Evolutionary conservation across 2,797 vertebrate genomes (phyloP).

Genomic region (Notoglanidium macrostoma): DNA sequence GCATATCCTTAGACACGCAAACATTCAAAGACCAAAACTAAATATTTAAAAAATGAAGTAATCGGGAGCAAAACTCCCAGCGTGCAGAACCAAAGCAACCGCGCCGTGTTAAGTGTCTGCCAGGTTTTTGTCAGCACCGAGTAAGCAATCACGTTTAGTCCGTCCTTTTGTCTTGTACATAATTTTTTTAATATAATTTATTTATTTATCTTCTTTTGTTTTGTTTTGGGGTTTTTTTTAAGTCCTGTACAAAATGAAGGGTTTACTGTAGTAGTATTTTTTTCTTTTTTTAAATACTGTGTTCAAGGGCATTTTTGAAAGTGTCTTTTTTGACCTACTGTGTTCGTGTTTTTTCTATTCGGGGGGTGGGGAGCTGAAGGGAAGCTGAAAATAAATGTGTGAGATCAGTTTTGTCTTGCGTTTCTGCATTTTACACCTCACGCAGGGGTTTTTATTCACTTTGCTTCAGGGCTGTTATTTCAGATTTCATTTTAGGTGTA

Average conservation of each 20-base stretch:
- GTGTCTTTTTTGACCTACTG: conserved; percentile 13
- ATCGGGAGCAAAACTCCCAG: not conserved
- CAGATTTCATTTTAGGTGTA: not conserved
- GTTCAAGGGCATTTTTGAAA: conserved; percentile 25
- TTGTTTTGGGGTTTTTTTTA: conserved; percentile 26
- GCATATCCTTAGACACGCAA: not conserved
- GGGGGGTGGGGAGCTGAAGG: not conserved
- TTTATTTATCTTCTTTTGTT: conserved; percentile 77
- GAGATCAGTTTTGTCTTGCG: conserved; percentile 33
- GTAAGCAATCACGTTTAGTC: not conserved
- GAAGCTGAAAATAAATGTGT: conserved; percentile 65
- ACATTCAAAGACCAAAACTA: not conserved
- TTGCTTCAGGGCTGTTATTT: not conserved
- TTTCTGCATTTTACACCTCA: conserved; percentile 8
- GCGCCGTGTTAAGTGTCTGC: conserved; percentile 38
- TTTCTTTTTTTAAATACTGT: conserved; percentile 35
- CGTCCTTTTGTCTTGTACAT: conserved; percentile 24
- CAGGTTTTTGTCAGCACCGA: too few species aligned
- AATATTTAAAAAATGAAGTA: not conserved
- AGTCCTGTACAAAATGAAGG: conserved; percentile 60
- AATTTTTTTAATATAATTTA: conserved; percentile 69
- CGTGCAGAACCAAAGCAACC: conserved; percentile 27
- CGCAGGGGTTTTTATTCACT: not conserved
- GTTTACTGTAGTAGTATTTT: conserved; percentile 37
- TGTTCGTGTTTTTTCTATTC: conserved; percentile 38